Conservation (phyloP, 1,140 invertebrate species). For the Paralvinella palmiformis region DNA sequence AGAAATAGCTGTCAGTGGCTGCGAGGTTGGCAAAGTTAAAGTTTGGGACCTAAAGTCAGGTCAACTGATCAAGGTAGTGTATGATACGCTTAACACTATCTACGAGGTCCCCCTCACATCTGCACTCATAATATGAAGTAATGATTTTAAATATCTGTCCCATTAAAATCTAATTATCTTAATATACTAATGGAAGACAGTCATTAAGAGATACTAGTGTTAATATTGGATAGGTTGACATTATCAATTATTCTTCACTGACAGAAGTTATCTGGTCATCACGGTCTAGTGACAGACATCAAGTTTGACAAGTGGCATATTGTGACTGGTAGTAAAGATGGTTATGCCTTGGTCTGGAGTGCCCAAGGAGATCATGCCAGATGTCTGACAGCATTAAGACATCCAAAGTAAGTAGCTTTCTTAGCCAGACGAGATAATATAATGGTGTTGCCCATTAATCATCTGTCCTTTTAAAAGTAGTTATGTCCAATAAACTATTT, state of each 20-base stretch:
- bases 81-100: no score
- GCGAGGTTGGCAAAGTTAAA: conserved; percentile 45
- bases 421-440: no score
- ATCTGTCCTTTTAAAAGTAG: no score
- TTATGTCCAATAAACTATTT: no score
- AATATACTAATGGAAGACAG: no score
- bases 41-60: conserved; percentile 45
- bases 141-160: no score
- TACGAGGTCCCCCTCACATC: no score
- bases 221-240: no score
- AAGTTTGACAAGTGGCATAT: conserved; percentile 50
- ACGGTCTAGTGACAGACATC: conserved; percentile 40
- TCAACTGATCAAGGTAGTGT: conserved; percentile 44
- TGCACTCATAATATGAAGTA: no score
- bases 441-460: no score
- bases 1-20: conserved; percentile 42
- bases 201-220: no score
- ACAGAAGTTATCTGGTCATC: conserved; percentile 43
- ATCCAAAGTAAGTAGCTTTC: conserved; percentile 46
- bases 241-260: not conserved
- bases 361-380: conserved; percentile 39
- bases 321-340: conserved; percentile 43
- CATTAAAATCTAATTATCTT: no score
- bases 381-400: conserved; percentile 43
- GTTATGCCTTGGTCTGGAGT: conserved; percentile 48